These are phyloP conservation scores for Polyommatus iphigenia DNA, from an alignment of 2,888 invertebrate genomes.

Conservation along the genomic window DNA sequence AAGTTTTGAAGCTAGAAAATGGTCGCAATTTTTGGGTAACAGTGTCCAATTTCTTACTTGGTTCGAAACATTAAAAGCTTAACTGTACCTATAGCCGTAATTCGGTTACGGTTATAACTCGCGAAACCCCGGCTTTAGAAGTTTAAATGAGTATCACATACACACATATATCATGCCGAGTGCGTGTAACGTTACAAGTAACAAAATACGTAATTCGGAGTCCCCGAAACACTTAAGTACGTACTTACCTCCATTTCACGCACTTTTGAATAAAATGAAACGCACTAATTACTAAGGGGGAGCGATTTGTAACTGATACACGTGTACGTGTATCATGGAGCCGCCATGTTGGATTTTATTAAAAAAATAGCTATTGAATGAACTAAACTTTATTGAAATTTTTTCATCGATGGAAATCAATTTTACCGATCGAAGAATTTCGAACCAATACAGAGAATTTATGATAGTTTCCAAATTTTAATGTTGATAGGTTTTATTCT, in stretches of 20 bases:
- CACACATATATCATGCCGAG: slow-evolving; percentile 13
- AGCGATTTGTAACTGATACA: background rate
- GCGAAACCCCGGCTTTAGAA: background rate
- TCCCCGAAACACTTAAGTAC: slow-evolving; percentile 3
- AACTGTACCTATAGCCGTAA: background rate
- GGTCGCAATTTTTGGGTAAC: background rate
- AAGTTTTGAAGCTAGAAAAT: background rate
- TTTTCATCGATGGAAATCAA: background rate
- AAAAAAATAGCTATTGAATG: background rate
- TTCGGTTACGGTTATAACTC: slow-evolving; percentile 10
- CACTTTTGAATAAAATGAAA: slow-evolving; percentile 14
- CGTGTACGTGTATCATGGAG: background rate
- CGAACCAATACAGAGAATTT: background rate
- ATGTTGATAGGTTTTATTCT: background rate
- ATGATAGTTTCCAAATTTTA: background rate
- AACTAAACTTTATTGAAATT: background rate
- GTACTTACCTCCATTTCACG: slow-evolving; percentile 9
- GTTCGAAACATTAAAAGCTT: background rate
- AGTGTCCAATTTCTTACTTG: background rate
- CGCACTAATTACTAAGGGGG: slow-evolving; percentile 10
- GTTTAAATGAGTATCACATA: slow-evolving; percentile 19
- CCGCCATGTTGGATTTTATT: background rate
- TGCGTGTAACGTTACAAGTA: slow-evolving; percentile 5
- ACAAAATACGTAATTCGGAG: slow-evolving; percentile 13
- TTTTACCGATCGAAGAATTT: background rate